phyloP scores from a whole-genome alignment of 2,888 invertebrate genomes.

The Lasius fuliginosus region DNA sequence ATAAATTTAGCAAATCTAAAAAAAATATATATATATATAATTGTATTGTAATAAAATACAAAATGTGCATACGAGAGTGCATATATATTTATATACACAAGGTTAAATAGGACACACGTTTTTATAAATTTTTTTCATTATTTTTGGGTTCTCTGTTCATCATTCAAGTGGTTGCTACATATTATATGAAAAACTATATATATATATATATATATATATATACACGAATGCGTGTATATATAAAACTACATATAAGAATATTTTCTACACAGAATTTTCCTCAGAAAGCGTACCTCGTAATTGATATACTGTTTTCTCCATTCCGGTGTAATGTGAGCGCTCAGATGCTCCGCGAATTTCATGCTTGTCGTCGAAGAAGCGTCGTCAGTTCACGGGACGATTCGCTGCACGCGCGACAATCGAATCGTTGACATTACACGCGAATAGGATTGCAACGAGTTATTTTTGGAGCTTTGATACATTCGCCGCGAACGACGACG shows the following conservation, averaged over 20 bases:
- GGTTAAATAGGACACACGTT: background rate
- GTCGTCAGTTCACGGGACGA: constrained; percentile 32
- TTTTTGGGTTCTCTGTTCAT: background rate
- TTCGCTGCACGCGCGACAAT: background rate
- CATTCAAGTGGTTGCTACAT: background rate
- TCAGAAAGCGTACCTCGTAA: constrained; percentile 88
- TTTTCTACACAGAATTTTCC: background rate
- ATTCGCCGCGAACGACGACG: constrained; percentile 19
- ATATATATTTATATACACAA: background rate
- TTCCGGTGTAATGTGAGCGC: constrained; percentile 96
- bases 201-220: background rate
- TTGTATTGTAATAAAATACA: background rate
- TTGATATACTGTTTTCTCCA: constrained; percentile 96
- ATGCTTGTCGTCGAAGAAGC: constrained; percentile 86
- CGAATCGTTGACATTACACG: constrained; percentile 9
- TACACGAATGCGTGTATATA: background rate
- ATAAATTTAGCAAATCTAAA: background rate
- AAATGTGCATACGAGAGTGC: background rate
- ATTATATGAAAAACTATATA: background rate
- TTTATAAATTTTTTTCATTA: background rate
- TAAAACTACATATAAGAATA: background rate
- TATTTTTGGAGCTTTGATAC: constrained; percentile 53
- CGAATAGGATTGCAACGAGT: constrained; percentile 50
- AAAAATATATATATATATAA: background rate
- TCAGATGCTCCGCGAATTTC: constrained; percentile 96